These are phyloP conservation scores for Drosophila rubida DNA, from an alignment of 2,888 invertebrate genomes.

Conservation along the genomic window DNA sequence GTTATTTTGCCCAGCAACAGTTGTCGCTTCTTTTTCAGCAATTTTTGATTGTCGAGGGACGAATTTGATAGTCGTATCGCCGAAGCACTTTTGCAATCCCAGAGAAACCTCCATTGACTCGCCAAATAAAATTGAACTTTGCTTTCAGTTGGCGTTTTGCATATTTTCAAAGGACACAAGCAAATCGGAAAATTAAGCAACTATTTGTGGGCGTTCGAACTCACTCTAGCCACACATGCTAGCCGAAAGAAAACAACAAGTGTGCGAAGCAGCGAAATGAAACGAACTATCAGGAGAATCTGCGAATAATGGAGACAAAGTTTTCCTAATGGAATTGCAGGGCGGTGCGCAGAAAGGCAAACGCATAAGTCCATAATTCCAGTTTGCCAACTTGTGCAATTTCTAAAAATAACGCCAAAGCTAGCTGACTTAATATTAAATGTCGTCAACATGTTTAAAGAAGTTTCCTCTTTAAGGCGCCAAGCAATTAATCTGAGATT, in stretches of 20 bases:
- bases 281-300: conserved; percentile 54
- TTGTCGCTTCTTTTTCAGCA: no score
- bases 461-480: no score
- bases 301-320: conserved; percentile 35
- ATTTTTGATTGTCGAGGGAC: no score
- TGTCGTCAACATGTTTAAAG: no score
- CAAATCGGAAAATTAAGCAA: conserved; percentile 10
- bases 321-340: conserved; percentile 29
- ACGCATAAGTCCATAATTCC: conserved; percentile 6
- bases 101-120: background rate
- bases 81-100: no score
- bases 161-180: no score
- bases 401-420: conserved; percentile 3
- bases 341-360: background rate
- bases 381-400: background rate
- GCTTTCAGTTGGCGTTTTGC: no score
- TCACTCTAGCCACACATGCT: no score
- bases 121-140: no score
- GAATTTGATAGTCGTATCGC: no score
- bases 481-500: no score
- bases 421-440: background rate
- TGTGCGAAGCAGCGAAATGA: conserved; percentile 6
- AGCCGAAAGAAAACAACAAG: conserved; percentile 20
- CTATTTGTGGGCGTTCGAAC: conserved; percentile 35
- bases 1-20: no score